phyloP scores from a whole-genome alignment of 2,797 vertebrate genomes.

The Myripristis murdjan region DNA sequence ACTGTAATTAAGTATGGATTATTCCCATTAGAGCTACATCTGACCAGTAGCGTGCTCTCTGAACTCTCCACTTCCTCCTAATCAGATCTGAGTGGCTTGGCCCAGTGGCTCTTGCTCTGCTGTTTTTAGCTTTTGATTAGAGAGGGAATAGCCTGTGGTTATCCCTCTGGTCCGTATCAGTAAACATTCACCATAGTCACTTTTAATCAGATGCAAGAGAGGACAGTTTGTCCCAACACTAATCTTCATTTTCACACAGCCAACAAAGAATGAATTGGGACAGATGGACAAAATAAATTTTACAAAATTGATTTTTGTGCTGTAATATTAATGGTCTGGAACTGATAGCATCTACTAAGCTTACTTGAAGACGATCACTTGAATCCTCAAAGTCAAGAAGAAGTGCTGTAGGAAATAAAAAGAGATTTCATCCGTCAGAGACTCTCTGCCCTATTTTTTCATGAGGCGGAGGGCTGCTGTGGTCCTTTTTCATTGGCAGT shows the following conservation, averaged over 20 bases:
- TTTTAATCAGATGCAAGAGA: neutral
- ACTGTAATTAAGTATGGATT: slow-evolving; percentile 45
- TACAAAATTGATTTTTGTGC: neutral
- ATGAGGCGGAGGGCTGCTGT: no score
- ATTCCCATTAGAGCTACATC: slow-evolving; percentile 42
- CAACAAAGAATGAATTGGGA: neutral
- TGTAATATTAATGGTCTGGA: neutral
- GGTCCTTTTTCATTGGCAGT: no score
- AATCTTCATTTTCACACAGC: neutral
- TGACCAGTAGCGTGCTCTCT: slow-evolving; percentile 21
- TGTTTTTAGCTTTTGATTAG: slow-evolving; percentile 18
- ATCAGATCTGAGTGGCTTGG: slow-evolving; percentile 38
- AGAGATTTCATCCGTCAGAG: no score
- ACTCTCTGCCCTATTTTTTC: no score
- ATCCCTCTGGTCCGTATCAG: neutral
- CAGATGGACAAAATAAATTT: slow-evolving; percentile 38
- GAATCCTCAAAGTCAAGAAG: neutral
- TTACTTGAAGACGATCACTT: neutral
- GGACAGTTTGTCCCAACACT: neutral
- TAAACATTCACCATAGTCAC: neutral
- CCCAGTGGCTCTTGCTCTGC: neutral
- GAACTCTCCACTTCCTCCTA: slow-evolving; percentile 9
- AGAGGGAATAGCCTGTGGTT: slow-evolving; percentile 1
- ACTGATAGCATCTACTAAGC: neutral
- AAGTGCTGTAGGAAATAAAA: no score